Conservation (phyloP, 2,888 invertebrate species). For the Acrocera orbiculus region DNA sequence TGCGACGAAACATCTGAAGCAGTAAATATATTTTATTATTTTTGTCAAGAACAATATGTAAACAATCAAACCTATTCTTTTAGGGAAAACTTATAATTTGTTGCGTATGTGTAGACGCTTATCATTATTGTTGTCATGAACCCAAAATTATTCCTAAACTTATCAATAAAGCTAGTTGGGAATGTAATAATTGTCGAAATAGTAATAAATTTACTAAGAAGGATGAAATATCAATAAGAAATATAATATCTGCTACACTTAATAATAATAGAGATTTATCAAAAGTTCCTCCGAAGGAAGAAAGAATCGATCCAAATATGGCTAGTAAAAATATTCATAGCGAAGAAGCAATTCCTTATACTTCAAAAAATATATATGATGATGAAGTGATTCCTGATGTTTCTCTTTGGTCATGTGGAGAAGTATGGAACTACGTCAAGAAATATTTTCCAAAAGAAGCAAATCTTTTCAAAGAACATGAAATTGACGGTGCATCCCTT, state of each 20-base stretch:
- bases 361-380: background rate
- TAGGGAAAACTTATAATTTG: conserved; percentile 60
- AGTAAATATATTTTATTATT: conserved; percentile 32
- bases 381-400: conserved; percentile 47
- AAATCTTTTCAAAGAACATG: conserved; percentile 64
- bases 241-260: background rate
- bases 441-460: conserved; percentile 67
- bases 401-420: conserved; percentile 61
- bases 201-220: conserved; percentile 1
- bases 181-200: conserved; percentile 45
- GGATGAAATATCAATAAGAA: background rate
- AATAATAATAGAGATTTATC: no score
- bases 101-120: conserved; percentile 68
- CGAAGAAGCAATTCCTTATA: background rate
- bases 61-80: background rate
- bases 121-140: conserved; percentile 63
- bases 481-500: conserved; percentile 80
- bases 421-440: conserved; percentile 65
- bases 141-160: conserved; percentile 43
- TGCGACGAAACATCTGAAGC: conserved; percentile 63
- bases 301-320: background rate
- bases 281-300: background rate
- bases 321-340: no score
- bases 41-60: background rate
- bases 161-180: conserved; percentile 48